These are phyloP conservation scores for Thoracochromis brauschi DNA, from an alignment of 2,113 vertebrate species.

Conservation along the genomic window DNA sequence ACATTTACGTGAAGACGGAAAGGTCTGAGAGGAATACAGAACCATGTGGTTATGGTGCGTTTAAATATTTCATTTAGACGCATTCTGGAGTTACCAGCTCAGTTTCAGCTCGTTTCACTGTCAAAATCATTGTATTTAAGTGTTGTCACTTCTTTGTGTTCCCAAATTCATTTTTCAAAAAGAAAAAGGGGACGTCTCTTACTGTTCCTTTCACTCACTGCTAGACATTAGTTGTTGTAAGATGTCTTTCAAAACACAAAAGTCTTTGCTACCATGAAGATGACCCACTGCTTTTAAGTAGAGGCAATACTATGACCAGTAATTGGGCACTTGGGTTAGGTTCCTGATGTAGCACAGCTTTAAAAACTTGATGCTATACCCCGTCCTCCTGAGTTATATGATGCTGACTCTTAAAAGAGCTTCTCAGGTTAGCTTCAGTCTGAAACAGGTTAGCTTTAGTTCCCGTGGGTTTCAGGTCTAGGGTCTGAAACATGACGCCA, in stretches of 20 bases:
- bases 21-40: background rate
- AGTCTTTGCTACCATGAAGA: background rate
- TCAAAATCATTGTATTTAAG: background rate
- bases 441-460: background rate
- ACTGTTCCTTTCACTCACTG: background rate
- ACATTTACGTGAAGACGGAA: background rate
- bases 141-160: background rate
- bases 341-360: background rate
- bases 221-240: background rate
- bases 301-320: accelerated
- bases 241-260: background rate
- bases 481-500: background rate
- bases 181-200: background rate
- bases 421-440: background rate
- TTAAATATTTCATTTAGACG: slow-evolving; percentile 46
- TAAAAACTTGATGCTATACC: background rate
- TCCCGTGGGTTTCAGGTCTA: background rate
- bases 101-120: background rate
- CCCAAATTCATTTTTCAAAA: background rate
- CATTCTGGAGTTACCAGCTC: background rate
- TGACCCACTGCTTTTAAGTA: background rate
- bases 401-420: background rate
- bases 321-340: background rate
- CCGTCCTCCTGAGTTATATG: background rate
- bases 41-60: background rate